These are phyloP conservation scores for Eristalis tenax DNA, from an alignment of 2,888 invertebrate genomes.

Conservation along the genomic window DNA sequence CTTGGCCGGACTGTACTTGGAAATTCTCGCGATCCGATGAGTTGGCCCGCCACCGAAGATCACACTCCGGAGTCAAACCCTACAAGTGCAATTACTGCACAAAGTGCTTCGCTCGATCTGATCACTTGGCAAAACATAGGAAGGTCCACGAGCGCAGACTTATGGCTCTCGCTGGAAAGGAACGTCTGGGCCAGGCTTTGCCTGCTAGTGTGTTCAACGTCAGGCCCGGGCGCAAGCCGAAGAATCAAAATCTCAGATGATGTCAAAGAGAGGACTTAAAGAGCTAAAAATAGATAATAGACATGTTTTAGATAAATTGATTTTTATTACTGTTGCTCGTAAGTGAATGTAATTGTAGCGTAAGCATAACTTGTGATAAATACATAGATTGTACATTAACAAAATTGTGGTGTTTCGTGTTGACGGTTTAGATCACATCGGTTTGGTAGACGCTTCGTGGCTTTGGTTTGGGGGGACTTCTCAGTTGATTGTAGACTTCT, in stretches of 20 bases:
- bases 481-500: slow-evolving; percentile 75
- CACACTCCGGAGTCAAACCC: slow-evolving; percentile 97
- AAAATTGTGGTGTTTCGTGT: neutral
- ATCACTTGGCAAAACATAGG: slow-evolving; percentile 95
- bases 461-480: slow-evolving; percentile 78
- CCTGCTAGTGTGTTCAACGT: slow-evolving; percentile 77
- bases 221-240: slow-evolving; percentile 80
- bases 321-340: slow-evolving; percentile 8
- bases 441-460: slow-evolving; percentile 81
- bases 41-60: slow-evolving; percentile 93
- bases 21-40: slow-evolving; percentile 97
- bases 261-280: neutral
- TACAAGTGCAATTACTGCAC: slow-evolving; percentile 94
- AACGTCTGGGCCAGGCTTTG: slow-evolving; percentile 74
- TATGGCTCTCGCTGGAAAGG: slow-evolving; percentile 78
- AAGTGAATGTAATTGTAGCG: slow-evolving; percentile 42
- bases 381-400: slow-evolving; percentile 1
- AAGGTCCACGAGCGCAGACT: slow-evolving; percentile 89
- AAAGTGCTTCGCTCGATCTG: slow-evolving; percentile 94
- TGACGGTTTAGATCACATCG: slow-evolving; percentile 77
- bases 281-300: slow-evolving; percentile 9
- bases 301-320: slow-evolving; percentile 35
- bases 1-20: slow-evolving; percentile 93
- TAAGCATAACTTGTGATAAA: slow-evolving; percentile 41
- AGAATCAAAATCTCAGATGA: slow-evolving; percentile 75